Evolutionary conservation across 2,113 vertebrate genomes (phyloP).

Genomic region (Nymphicus hollandicus): DNA sequence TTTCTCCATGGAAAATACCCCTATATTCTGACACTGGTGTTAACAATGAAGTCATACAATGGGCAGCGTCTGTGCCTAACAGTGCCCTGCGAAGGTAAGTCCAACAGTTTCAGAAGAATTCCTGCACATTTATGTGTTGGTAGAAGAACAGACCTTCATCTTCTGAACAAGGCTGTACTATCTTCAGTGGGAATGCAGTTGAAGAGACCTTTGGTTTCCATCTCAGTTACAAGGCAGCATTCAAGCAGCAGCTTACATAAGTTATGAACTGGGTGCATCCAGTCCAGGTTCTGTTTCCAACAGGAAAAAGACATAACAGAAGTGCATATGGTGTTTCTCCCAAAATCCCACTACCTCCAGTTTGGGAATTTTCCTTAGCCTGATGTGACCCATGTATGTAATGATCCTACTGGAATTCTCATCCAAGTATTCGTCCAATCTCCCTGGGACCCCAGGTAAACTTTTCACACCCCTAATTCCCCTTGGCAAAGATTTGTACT

Average conservation of each 20-base stretch:
- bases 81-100: not conserved
- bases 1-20: not conserved
- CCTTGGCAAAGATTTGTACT: not conserved
- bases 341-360: not conserved
- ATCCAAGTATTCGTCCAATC: not conserved
- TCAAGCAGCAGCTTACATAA: not conserved
- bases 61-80: not conserved
- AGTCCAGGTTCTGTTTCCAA: not conserved
- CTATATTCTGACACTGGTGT: not conserved
- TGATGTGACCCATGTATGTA: not conserved
- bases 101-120: not conserved
- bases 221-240: not conserved
- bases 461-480: not conserved
- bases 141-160: not conserved
- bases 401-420: not conserved
- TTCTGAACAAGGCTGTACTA: not conserved
- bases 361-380: not conserved
- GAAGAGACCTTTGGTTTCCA: not conserved
- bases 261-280: not conserved
- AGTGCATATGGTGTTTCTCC: not conserved
- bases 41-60: not conserved
- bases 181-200: not conserved
- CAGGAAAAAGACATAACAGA: not conserved
- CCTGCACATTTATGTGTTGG: not conserved
- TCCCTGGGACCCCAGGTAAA: not conserved